These are phyloP conservation scores for Parapsyche elsis DNA, from an alignment of 1,140 invertebrate species.

Conservation along the genomic window DNA sequence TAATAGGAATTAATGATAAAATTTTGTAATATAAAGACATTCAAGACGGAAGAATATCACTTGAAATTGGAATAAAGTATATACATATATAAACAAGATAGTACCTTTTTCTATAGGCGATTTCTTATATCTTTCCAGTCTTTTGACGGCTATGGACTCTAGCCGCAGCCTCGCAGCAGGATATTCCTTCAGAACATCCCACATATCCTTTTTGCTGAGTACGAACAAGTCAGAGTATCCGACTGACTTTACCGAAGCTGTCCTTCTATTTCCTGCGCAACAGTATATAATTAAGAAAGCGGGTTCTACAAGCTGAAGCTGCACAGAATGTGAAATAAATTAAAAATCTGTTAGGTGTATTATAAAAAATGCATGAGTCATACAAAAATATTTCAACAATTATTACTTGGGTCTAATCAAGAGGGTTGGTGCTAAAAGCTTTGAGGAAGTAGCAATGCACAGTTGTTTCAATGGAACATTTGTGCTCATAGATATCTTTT, in stretches of 20 bases:
- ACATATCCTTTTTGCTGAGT: conserved; percentile 98
- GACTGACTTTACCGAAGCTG: conserved; percentile 95
- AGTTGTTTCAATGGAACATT: not conserved
- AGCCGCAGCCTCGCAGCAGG: conserved; percentile 94
- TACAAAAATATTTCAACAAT: not conserved
- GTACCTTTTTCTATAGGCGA: conserved; percentile 90
- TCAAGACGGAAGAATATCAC: not conserved
- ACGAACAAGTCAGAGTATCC: conserved; percentile 99
- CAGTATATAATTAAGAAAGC: not conserved
- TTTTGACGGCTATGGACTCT: conserved; percentile 97
- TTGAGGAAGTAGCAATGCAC: not conserved
- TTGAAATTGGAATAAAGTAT: not conserved
- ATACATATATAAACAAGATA: conserved; percentile 54
- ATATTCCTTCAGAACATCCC: conserved; percentile 99
- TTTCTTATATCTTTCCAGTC: conserved; percentile 95
- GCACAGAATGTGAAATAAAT: too few species aligned
- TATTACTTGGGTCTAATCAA: too few species aligned
- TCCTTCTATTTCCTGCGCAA: conserved; percentile 89
- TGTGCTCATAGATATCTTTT: not conserved
- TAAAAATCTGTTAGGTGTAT: not conserved
- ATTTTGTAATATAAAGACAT: not conserved
- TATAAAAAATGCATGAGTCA: conserved; percentile 11
- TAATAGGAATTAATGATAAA: not conserved
- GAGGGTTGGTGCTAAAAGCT: not conserved
- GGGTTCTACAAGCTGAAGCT: not conserved